Evolutionary conservation across 1,140 invertebrate species (phyloP), one percentile per base, ranked within the genome.

Genomic region (Drosophila parabipectinata): DNA sequence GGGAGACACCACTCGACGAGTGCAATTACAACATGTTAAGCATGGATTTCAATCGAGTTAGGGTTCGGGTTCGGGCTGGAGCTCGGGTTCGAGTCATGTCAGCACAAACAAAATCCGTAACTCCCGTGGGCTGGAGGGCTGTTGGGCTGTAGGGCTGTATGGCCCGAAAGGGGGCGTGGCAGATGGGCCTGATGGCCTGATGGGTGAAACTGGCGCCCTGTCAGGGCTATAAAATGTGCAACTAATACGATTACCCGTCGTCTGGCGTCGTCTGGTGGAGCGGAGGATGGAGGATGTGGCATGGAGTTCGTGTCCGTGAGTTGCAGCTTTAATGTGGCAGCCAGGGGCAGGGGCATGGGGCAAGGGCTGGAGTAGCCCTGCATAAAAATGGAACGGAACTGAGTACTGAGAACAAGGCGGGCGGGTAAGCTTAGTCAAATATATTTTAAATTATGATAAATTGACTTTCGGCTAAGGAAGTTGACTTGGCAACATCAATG

Each of bases 391-490:
- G 21, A 18, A n/a, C 18, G 24, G 12, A 30, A 28, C 26, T 28
- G 26, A 28, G 26, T 6, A 28, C 26, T 58, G 14, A 44, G 57
- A 48, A 28, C 9, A 26, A n/a, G 3, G 34, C 21, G 10, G 3
- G 14, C 21, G 41, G 18, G 1, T n/a, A 48, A 57, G 74, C 47
- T 57, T 66, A 72, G 74, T 71, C 50, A 82, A 74, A 82, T 82
- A 77, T 79, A 77, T 82, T 77, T 78, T 62, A 79, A 82, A 79
- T 83, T 76, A 83, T 87, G 79, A 79, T 87, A 79, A 87, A 87
- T 87, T 72, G 82, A 83, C 81, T 84, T 72, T 75, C 61, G 54
- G 72, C 50, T 61, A 61, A 67, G 66, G 51, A 60, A 79, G 71
- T 83, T 75, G 58, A 60, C 68, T 77, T 81, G 56, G 18, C 58